Percentiles rank a stretch among this genome's conserved stretches.
Conservation (phyloP, 2,113 vertebrate species). For the Mustela lutreola region DNA sequence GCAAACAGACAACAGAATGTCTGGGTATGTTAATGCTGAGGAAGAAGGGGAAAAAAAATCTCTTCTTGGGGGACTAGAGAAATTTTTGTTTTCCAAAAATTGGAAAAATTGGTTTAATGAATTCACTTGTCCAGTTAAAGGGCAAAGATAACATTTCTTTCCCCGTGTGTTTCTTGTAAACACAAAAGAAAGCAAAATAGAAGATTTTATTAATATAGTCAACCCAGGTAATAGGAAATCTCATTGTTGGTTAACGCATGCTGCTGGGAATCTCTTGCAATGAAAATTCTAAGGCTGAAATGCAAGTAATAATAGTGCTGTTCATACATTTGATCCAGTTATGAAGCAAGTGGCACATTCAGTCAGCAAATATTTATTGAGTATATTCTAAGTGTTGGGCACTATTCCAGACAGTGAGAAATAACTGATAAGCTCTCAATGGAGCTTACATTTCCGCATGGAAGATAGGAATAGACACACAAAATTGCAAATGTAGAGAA, state of each 20-base stretch:
- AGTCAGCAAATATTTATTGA: background rate
- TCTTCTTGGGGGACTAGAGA: background rate
- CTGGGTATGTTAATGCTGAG: constrained; percentile 17
- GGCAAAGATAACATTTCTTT: constrained; percentile 25
- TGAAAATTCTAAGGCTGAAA: background rate
- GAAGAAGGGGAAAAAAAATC: background rate
- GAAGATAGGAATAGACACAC: background rate
- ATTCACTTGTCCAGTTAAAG: background rate
- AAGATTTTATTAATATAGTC: constrained; percentile 36
- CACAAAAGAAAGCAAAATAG: constrained; percentile 51
- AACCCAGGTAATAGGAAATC: background rate
- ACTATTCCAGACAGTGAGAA: background rate
- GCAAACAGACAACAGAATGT: constrained; percentile 23
- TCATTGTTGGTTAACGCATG: background rate
- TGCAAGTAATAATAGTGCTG: background rate
- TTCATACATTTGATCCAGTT: background rate
- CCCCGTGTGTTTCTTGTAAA: background rate
- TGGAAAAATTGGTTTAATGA: constrained; percentile 5
- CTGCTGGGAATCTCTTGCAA: background rate
- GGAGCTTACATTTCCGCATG: background rate
- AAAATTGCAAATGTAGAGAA: background rate
- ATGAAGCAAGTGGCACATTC: background rate
- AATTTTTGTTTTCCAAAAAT: constrained; percentile 49
- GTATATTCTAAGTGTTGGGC: background rate
- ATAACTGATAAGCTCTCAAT: background rate